phyloP scores from a whole-genome alignment of 2,888 invertebrate genomes.

The Patella ulyssiponensis region DNA sequence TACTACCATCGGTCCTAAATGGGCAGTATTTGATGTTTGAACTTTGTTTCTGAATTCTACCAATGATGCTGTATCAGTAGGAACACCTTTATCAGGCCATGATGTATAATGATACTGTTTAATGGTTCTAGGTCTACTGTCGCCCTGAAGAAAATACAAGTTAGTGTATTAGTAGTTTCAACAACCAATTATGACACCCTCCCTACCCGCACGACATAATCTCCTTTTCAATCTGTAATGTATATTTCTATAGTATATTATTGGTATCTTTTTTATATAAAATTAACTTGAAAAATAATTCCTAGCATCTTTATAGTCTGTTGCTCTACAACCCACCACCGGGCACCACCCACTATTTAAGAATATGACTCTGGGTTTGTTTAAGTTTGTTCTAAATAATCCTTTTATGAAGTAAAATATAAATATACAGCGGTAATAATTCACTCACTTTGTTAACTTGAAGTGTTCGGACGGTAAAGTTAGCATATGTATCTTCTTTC shows the following conservation, averaged over 20 bases:
- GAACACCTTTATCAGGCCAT: constrained; percentile 66
- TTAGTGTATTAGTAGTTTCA: neutral
- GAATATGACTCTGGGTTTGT: no score
- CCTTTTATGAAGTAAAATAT: neutral
- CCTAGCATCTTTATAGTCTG: neutral
- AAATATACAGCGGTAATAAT: neutral
- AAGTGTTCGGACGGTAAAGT: constrained; percentile 51
- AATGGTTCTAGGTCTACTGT: constrained; percentile 28
- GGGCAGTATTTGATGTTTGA: constrained; percentile 30
- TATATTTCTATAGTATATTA: neutral
- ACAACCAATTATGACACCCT: no score
- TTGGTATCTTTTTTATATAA: neutral
- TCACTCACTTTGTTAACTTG: constrained; percentile 39
- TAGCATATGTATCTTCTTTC: constrained; percentile 46
- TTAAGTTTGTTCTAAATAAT: no score
- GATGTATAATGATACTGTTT: constrained; percentile 64
- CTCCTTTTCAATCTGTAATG: no score
- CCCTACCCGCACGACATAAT: no score
- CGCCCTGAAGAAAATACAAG: neutral
- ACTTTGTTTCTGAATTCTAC: constrained; percentile 60
- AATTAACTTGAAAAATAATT: neutral
- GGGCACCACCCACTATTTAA: no score
- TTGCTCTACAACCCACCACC: no score
- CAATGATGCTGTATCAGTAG: constrained; percentile 50
- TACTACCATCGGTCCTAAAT: constrained; percentile 40